phyloP scores from a whole-genome alignment of 2,797 vertebrate species.

The Trematomus bernacchii region DNA sequence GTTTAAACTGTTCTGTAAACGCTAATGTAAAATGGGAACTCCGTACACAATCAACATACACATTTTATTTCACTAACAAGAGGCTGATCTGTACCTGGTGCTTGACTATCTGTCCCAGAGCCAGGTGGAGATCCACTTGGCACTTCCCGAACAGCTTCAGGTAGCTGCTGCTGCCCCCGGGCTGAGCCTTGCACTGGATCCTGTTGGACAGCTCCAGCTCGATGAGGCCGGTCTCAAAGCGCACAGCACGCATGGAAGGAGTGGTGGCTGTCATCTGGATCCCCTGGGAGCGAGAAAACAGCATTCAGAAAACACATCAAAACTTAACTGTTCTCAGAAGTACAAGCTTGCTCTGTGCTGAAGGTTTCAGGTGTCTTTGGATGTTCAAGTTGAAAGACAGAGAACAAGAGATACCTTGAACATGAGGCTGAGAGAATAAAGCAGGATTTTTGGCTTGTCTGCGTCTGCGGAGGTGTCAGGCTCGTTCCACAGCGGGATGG shows the following conservation, averaged over 20 bases:
- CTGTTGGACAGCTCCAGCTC: slow-evolving; percentile 97
- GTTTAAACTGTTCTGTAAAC: no score
- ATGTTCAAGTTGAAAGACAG: neutral
- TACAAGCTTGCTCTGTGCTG: no score
- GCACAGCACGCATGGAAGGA: slow-evolving; percentile 97
- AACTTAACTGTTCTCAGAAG: neutral
- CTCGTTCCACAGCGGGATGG: slow-evolving; percentile 99
- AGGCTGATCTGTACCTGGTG: slow-evolving; percentile 89
- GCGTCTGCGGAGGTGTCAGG: slow-evolving; percentile 94
- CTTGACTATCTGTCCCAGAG: slow-evolving; percentile 97
- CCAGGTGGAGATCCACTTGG: slow-evolving; percentile 97
- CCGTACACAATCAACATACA: no score
- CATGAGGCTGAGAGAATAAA: slow-evolving; percentile 95
- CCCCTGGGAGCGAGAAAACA: slow-evolving; percentile 82
- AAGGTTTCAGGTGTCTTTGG: neutral
- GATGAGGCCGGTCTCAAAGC: slow-evolving; percentile 98
- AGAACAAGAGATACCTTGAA: slow-evolving; percentile 90
- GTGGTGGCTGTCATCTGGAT: slow-evolving; percentile 99
- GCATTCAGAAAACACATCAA: neutral
- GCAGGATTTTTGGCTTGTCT: slow-evolving; percentile 98
- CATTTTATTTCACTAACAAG: no score
- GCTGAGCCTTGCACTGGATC: slow-evolving; percentile 96
- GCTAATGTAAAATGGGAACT: no score
- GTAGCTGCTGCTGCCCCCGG: slow-evolving; percentile 96
- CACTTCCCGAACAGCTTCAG: slow-evolving; percentile 99